phyloP scores from a whole-genome alignment of 2,888 invertebrate species.

The Andrena trimmerana region DNA sequence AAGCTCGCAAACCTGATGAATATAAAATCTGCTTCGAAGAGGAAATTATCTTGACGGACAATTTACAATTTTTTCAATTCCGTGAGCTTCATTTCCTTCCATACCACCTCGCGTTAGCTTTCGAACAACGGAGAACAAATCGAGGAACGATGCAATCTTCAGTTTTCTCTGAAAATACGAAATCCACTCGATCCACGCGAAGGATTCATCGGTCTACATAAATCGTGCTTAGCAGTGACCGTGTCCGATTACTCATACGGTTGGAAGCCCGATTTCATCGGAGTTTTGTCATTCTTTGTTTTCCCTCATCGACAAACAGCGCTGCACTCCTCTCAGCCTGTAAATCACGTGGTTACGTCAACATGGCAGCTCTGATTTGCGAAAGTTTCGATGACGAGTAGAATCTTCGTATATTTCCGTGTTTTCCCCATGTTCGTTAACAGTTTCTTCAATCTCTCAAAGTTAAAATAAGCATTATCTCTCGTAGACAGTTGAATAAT shows the following conservation, averaged over 20 bases:
- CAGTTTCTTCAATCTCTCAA: not conserved
- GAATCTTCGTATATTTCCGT: not conserved
- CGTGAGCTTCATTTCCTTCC: not conserved
- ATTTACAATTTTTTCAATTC: no score
- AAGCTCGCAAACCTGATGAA: no score
- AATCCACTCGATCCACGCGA: not conserved
- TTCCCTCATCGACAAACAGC: constrained; percentile 22
- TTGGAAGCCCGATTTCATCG: constrained; percentile 51
- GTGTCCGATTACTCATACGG: constrained; percentile 54
- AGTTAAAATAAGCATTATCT: no score
- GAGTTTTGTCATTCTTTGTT: constrained; percentile 47
- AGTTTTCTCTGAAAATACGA: constrained; percentile 1
- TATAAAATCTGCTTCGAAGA: no score
- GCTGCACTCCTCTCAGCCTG: constrained; percentile 1
- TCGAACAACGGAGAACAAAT: not conserved
- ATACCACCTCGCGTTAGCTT: not conserved
- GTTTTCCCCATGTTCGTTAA: constrained; percentile 1
- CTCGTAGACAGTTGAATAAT: no score
- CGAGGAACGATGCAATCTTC: not conserved
- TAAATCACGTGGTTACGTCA: constrained; percentile 39
- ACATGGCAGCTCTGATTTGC: not conserved
- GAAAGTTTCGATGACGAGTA: not conserved
- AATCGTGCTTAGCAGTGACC: constrained; percentile 37
- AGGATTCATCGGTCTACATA: constrained; percentile 39
- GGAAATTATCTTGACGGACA: no score